Percentiles rank a stretch among this genome's conserved stretches.
Evolutionary conservation across 2,113 vertebrate species (phyloP).

Genomic region (Labeo rohita): DNA sequence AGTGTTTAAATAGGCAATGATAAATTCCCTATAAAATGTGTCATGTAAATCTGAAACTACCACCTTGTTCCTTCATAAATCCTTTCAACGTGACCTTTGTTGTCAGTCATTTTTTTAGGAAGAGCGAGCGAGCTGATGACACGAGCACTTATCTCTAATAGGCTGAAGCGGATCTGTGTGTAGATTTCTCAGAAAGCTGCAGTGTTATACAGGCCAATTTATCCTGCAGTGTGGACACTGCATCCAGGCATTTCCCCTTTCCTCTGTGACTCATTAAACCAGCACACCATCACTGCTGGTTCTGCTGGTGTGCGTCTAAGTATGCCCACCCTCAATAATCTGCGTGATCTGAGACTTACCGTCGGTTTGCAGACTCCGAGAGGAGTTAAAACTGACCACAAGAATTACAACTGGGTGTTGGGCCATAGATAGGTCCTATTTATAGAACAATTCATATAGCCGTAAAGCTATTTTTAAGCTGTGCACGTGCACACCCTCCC

Average conservation of each 20-base stretch:
- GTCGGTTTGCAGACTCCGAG: neutral
- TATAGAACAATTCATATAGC: conserved; percentile 22
- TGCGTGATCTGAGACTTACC: neutral
- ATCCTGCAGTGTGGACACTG: conserved; percentile 64
- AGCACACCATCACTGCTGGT: conserved; percentile 5
- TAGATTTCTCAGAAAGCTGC: conserved; percentile 60
- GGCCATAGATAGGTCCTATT: conserved; percentile 22
- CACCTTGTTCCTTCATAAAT: conserved; percentile 4
- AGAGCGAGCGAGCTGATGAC: neutral
- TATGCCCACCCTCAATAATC: neutral
- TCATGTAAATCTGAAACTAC: neutral
- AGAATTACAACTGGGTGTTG: conserved; percentile 10
- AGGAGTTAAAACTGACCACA: neutral
- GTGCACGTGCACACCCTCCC: neutral
- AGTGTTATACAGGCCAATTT: conserved; percentile 66
- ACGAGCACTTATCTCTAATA: conserved; percentile 36
- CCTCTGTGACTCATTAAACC: conserved; percentile 75
- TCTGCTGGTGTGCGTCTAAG: conserved; percentile 28
- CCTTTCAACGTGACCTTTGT: conserved; percentile 28
- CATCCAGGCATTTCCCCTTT: conserved; percentile 74
- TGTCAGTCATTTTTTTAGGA: conserved; percentile 18
- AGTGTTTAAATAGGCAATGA: neutral
- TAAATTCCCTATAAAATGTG: conserved; percentile 5
- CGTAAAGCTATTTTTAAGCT: conserved; percentile 38
- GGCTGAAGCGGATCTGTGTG: conserved; percentile 42